These are phyloP conservation scores for Craterocephalus amniculus DNA, from an alignment of 2,797 vertebrate species.

Conservation along the genomic window DNA sequence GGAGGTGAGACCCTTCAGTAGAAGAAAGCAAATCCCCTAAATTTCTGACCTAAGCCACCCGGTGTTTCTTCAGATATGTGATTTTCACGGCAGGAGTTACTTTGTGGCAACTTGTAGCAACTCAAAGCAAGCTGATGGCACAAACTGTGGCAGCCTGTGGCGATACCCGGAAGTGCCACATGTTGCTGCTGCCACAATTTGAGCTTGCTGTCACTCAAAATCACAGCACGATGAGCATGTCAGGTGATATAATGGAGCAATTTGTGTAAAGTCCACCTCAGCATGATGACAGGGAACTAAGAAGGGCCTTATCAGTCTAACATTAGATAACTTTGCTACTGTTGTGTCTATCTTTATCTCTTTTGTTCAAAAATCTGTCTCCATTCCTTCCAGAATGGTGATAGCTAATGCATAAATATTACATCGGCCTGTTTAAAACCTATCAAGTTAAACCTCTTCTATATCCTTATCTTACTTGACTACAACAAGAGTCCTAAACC, in stretches of 20 bases:
- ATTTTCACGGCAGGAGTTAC: no score
- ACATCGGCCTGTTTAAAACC: neutral
- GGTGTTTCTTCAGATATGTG: no score
- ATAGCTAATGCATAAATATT: slow-evolving; percentile 6
- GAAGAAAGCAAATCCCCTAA: no score
- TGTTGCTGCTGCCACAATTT: no score
- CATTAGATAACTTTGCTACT: slow-evolving; percentile 7
- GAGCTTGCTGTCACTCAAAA: no score
- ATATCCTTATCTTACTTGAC: slow-evolving; percentile 8
- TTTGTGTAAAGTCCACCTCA: slow-evolving; percentile 6
- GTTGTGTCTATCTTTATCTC: neutral
- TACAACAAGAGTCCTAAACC: slow-evolving; percentile 7
- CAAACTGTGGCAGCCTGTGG: no score
- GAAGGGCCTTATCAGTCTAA: slow-evolving; percentile 7
- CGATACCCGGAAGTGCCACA: no score
- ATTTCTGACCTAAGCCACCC: no score
- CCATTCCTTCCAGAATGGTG: neutral
- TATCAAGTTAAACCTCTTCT: slow-evolving; percentile 17
- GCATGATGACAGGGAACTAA: neutral
- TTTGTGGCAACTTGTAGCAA: no score
- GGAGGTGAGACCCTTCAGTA: no score
- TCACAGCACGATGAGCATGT: neutral
- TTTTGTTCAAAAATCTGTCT: neutral
- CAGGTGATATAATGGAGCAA: neutral
- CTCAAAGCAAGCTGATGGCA: no score